A percentile compares a stretch with the other conserved stretches of the same genome.
Evolutionary conservation across 2,113 vertebrate genomes (phyloP).

Genomic region (Protobothrops flavoviridis): DNA sequence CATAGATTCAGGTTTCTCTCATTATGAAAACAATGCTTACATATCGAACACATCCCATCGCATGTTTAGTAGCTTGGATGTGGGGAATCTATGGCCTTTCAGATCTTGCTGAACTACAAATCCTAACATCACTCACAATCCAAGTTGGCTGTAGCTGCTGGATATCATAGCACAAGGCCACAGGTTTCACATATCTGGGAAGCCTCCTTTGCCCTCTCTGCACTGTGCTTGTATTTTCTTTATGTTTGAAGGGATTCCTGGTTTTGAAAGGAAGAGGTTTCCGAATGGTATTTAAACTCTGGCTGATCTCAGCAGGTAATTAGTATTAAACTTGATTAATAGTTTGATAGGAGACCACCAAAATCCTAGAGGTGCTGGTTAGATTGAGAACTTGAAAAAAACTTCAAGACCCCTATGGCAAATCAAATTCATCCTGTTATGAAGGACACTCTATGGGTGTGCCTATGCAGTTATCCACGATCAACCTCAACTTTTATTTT

Average conservation of each 20-base stretch:
- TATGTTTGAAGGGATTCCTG: neutral
- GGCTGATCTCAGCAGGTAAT: neutral
- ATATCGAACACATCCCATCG: neutral
- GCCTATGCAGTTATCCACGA: neutral
- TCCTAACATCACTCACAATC: neutral
- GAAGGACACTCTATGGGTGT: neutral
- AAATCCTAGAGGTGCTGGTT: neutral
- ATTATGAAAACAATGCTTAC: neutral
- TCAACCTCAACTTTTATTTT: neutral
- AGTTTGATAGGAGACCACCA: neutral
- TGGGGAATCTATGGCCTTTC: neutral
- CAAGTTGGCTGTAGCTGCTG: neutral
- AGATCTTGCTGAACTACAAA: neutral
- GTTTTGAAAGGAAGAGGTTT: neutral
- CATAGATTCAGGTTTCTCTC: neutral
- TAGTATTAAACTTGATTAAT: neutral
- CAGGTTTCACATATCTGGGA: neutral
- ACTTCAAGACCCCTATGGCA: neutral
- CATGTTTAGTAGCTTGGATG: neutral
- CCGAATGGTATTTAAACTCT: neutral
- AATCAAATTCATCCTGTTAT: neutral
- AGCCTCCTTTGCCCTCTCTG: neutral
- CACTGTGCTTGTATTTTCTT: neutral
- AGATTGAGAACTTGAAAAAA: neutral
- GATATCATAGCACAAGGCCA: neutral